Percentiles rank a stretch among this genome's conserved stretches.
phyloP scores from a whole-genome alignment of 2,113 vertebrate genomes.

The Recurvirostra avosetta region DNA sequence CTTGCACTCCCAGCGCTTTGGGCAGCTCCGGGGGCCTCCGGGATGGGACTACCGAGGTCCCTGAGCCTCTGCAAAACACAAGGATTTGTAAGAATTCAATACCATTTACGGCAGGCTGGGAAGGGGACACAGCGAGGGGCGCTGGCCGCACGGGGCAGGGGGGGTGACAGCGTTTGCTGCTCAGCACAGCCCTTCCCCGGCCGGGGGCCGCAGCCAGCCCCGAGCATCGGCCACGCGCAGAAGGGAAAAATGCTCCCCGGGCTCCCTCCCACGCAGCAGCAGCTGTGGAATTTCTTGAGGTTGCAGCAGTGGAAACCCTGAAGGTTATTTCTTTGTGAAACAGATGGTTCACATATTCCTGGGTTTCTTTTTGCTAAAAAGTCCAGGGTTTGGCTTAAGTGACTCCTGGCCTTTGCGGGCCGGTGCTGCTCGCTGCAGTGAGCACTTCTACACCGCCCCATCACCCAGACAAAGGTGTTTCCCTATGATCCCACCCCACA shows the following conservation, averaged over 20 bases:
- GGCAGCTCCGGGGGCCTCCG: background rate
- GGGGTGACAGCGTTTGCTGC: background rate
- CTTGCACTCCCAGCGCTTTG: background rate
- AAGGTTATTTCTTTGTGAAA: background rate
- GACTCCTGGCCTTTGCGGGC: background rate
- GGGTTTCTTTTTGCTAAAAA: background rate
- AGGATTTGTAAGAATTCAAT: background rate
- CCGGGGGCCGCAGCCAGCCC: background rate
- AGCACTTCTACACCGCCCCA: background rate
- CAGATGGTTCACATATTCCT: background rate
- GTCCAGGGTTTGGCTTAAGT: background rate
- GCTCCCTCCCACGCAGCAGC: constrained; percentile 18
- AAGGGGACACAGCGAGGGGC: background rate
- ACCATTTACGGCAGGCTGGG: background rate
- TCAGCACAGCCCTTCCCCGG: background rate
- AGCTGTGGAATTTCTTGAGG: constrained; percentile 54
- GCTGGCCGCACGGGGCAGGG: background rate
- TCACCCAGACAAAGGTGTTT: background rate
- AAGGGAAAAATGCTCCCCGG: background rate
- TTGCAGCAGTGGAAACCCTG: constrained; percentile 29
- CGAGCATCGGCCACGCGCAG: background rate
- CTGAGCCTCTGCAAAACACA: background rate
- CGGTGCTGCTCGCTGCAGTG: accelerated
- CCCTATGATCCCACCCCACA: no score
- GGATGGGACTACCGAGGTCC: background rate